Evolutionary conservation across 2,113 vertebrate species (phyloP), one percentile per base, ranked within the genome.

Genomic region (Dicrurus megarhynchus): DNA sequence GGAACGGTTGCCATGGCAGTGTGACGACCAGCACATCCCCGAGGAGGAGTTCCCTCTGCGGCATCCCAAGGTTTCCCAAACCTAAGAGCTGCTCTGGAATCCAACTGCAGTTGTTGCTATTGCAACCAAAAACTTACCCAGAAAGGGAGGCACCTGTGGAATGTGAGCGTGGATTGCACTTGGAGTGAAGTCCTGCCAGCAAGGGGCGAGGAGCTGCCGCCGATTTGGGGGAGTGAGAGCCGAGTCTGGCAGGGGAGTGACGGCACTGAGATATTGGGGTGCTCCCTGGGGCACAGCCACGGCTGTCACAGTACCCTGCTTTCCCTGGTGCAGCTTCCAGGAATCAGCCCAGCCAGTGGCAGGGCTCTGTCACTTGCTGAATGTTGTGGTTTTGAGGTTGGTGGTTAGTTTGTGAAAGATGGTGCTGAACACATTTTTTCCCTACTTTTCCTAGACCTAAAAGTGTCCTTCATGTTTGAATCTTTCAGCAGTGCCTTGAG

Each of bases 301-400:
- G 30, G 39, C 84, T 81, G 73, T 33, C 68, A 23, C 42, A 7
- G 18, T 0, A 0, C 47, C 42, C 70, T 16, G 19, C 42, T 44
- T 6, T 6, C 22, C 61, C 60, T 0, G 12, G 2, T 0, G 2
- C 56, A 32, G 26, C 7, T 5, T 10, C 2, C 2, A 0, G 60
- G 21, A 56, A 11, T 4, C 22, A 10, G 39, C 21, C 14, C 24
- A 1, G 23, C 7, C 63, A 2, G 33, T 11, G 55, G 11, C 50
- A 33, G 22, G 37, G 44, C 60, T 42, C 84, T 52, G 21, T 7
- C 32, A 1, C 46, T 32, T 4, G 6, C 37, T 46, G 18, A 33
- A 5, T 27, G 70, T 7, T 46, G 16, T 33, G 26, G 0, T 42
- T 61, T 39, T 15, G 56, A 42, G 41, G 15, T 2, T 49, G 37